Conservation (phyloP, 2,888 invertebrate genomes). For the Panorpa germanica region DNA sequence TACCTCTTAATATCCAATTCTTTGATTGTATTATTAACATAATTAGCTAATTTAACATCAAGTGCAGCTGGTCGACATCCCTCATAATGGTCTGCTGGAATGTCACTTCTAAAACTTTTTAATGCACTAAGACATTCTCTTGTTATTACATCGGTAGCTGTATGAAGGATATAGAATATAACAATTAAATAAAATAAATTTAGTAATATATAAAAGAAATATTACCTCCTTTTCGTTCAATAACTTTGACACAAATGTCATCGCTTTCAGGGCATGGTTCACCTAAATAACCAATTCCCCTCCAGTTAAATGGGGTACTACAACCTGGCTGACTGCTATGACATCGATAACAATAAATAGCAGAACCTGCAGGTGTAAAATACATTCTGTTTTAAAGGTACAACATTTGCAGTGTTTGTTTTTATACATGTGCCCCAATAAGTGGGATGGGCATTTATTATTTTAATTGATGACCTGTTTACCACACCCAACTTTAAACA, state of each 20-base stretch:
- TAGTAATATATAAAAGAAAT: slow-evolving; percentile 7
- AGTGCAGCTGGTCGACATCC: slow-evolving; percentile 68
- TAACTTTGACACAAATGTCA: slow-evolving; percentile 79
- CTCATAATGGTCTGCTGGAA: slow-evolving; percentile 82
- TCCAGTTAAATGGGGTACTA: slow-evolving; percentile 68
- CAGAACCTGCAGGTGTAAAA: slow-evolving; percentile 25
- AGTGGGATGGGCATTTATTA: too few species aligned
- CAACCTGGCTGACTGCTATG: slow-evolving; percentile 81
- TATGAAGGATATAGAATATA: slow-evolving; percentile 13
- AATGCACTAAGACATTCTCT: slow-evolving; percentile 71
- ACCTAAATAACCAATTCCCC: slow-evolving; percentile 49
- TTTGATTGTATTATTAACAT: slow-evolving; percentile 71
- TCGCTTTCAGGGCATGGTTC: slow-evolving; percentile 64
- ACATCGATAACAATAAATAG: slow-evolving; percentile 77
- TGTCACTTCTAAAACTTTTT: slow-evolving; percentile 58
- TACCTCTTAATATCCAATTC: slow-evolving; percentile 70
- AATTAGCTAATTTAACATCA: slow-evolving; percentile 63
- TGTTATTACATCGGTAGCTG: slow-evolving; percentile 63
- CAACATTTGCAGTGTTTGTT: too few species aligned
- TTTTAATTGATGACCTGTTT: too few species aligned
- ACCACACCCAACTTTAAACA: too few species aligned
- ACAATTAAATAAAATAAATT: background rate
- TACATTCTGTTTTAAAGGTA: background rate
- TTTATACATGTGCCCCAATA: too few species aligned
- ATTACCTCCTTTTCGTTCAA: slow-evolving; percentile 68